Base-by-base conservation (phyloP, 2,888 invertebrate genomes). In the Polia nebulosa region DNA sequence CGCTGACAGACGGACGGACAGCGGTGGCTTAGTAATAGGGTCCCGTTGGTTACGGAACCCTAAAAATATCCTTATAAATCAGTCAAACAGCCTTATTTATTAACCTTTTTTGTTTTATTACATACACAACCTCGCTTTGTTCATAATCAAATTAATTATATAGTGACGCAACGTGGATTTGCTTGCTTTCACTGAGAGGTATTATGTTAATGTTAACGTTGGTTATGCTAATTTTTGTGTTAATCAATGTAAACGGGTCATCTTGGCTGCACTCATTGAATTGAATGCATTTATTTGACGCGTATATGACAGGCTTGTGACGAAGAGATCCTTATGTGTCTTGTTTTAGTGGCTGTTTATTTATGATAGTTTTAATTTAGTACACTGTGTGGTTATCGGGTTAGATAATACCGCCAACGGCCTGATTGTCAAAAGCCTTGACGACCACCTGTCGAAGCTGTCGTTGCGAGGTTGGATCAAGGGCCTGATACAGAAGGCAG, bases 181-280 rank as follows among this genome's bases (percentile, higher is more conserved):
- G 67, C 34, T 41, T 49, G 59, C 80, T 81, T 81, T 81, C 81
- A 67, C 82, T 76, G 52, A 60, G 53, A 49, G 32, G 72, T 75
- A 71, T 20, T 32, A 32, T 32, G 32, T 58, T 52, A 57, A 76
- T 59, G 70, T 57, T 73, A 69, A 66, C 59, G 55, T 55, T 52
- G 39, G 60, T n/a, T 70, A 74, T 74, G 59, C 29, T 80, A 68
- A 80, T 76, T 55, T 36, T 60, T 63, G 67, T 41, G 41, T 59
- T 66, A 72, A 75, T 52, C 72, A 76, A 81, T 81, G 76, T 70
- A 81, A 70, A n/a, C 60, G 22, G 81, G 81, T 63, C 79, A 68
- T 71, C 71, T 63, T 55, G 65, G 44, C 66, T 71, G 61, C 65
- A 66, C 45, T 58, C 58, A 59, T 66, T 76, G 65, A 72, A 60